A percentile compares a stretch with the other conserved stretches of the same genome.
Evolutionary conservation across 2,888 invertebrate genomes (phyloP).

Genomic region (Elegia similella): DNA sequence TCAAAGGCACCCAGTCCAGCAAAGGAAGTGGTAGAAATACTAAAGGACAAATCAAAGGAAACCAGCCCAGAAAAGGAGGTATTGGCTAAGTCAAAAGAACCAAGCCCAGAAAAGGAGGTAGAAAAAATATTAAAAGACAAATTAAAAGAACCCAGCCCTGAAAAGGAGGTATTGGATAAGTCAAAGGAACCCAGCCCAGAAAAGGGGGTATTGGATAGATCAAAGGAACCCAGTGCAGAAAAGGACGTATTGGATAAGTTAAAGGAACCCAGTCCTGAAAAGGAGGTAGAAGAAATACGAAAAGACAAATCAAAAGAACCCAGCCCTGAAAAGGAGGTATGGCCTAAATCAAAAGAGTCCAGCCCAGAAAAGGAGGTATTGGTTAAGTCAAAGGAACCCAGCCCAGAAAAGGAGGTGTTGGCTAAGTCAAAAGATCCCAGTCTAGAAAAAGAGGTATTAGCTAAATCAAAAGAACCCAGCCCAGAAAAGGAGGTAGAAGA

Average conservation of each 20-base stretch:
- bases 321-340: slow-evolving; percentile 14
- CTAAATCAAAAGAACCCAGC: slow-evolving; percentile 10
- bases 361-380: slow-evolving; percentile 15
- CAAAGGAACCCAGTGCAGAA: slow-evolving; percentile 22
- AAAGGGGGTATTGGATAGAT: slow-evolving; percentile 1
- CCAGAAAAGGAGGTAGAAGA: slow-evolving; percentile 11
- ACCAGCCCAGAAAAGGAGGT: background rate
- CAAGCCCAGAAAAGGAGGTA: slow-evolving; percentile 13
- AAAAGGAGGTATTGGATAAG: background rate
- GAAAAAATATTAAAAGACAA: no score
- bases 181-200: slow-evolving; percentile 19
- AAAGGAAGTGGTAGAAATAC: background rate
- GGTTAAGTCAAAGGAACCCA: slow-evolving; percentile 13
- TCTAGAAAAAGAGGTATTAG: slow-evolving; percentile 14
- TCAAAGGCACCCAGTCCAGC: slow-evolving; percentile 11
- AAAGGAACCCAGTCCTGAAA: slow-evolving; percentile 19
- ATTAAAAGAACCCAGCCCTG: slow-evolving; percentile 14
- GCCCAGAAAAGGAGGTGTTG: slow-evolving; percentile 18
- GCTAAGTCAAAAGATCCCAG: slow-evolving; percentile 22
- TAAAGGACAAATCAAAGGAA: background rate
- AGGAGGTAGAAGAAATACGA: background rate
- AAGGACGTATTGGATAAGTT: background rate
- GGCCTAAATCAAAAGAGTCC: slow-evolving; percentile 15
- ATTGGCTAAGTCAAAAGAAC: slow-evolving; percentile 14
- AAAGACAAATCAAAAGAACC: slow-evolving; percentile 11